A percentile compares a stretch with the other conserved stretches of the same genome.
Conservation (phyloP, 2,888 invertebrate genomes). For the Nycteola revayana region DNA sequence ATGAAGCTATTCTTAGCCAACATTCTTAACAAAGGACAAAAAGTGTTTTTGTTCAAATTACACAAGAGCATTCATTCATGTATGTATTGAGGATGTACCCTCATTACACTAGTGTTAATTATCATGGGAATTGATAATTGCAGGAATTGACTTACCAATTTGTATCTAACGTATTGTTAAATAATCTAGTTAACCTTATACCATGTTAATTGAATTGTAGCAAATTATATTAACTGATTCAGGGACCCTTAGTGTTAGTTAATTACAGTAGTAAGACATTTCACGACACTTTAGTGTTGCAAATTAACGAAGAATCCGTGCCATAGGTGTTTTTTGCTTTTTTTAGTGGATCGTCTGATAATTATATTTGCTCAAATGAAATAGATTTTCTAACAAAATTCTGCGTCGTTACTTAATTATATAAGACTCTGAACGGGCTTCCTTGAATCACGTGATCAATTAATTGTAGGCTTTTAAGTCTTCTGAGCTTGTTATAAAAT, state of each 20-base stretch:
- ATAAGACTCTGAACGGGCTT: constrained; percentile 61
- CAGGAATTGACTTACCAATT: constrained; percentile 32
- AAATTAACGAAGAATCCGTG: constrained; percentile 72
- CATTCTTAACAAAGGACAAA: no score
- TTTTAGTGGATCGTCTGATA: constrained; percentile 49
- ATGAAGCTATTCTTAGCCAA: no score
- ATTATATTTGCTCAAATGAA: constrained; percentile 64
- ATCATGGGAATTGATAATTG: constrained; percentile 28
- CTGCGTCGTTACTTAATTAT: constrained; percentile 47
- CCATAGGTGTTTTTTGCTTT: constrained; percentile 60
- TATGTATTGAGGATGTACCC: no score
- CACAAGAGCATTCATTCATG: no score
- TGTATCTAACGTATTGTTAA: constrained; percentile 27
- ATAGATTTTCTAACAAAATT: constrained; percentile 38
- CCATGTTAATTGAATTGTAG: constrained; percentile 32
- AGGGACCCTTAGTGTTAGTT: constrained; percentile 43
- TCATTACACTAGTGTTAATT: no score
- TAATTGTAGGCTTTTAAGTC: constrained; percentile 34
- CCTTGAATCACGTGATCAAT: constrained; percentile 56
- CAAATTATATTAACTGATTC: constrained; percentile 33
- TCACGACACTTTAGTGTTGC: constrained; percentile 34
- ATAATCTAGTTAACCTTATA: constrained; percentile 29
- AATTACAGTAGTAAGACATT: constrained; percentile 40
- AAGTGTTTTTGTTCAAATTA: no score
- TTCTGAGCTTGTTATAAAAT: constrained; percentile 34